Evolutionary conservation across 2,113 vertebrate species (phyloP).

Genomic region (Okapia johnstoni): DNA sequence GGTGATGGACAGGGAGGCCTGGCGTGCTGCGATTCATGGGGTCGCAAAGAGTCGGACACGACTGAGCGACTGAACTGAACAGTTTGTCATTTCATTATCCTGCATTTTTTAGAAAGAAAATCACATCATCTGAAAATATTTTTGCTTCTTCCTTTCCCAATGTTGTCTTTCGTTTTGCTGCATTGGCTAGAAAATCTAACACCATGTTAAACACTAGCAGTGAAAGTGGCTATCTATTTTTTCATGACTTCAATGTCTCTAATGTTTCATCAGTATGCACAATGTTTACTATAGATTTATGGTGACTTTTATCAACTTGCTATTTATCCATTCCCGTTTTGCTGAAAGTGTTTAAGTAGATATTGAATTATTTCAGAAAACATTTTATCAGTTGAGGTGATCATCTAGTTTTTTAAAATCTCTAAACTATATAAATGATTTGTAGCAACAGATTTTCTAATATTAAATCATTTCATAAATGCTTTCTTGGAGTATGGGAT

Average conservation of each 20-base stretch:
- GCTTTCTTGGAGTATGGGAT: not conserved
- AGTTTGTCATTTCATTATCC: not conserved
- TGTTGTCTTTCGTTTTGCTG: not conserved
- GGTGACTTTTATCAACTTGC: not conserved
- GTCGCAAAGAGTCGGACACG: too few relatives aligned
- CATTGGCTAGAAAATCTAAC: not conserved
- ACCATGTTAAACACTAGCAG: not conserved
- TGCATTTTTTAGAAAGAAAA: not conserved
- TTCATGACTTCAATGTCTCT: not conserved
- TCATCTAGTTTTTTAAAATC: not conserved
- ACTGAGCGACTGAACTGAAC: too few relatives aligned
- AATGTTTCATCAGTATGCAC: not conserved
- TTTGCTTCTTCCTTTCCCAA: not conserved
- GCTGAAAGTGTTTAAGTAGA: not conserved
- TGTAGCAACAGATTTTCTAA: not conserved
- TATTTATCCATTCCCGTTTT: not conserved
- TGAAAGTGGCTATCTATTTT: not conserved
- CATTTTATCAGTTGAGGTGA: not conserved
- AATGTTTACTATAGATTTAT: not conserved
- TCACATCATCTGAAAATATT: not conserved
- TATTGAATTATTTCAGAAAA: not conserved
- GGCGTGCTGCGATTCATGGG: too few relatives aligned
- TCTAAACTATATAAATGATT: not conserved
- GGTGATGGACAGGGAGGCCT: too few relatives aligned
- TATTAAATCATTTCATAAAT: not conserved